Evolutionary conservation across 2,797 vertebrate genomes (phyloP).

Genomic region (Loriculus beryllinus): DNA sequence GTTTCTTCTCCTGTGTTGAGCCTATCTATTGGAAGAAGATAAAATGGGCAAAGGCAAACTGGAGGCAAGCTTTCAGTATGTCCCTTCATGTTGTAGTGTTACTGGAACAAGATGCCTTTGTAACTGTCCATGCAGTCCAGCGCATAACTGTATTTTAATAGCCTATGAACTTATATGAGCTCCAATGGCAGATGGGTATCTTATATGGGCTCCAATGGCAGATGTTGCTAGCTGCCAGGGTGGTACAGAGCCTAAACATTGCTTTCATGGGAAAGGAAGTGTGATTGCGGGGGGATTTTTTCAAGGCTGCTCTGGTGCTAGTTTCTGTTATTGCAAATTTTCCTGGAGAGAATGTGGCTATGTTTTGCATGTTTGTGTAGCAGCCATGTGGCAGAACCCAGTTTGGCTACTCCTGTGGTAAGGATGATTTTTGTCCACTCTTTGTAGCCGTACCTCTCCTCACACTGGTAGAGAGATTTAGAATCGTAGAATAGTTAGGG

Average conservation of each 20-base stretch:
- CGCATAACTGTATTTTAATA: background rate
- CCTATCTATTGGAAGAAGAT: background rate
- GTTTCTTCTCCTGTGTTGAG: background rate
- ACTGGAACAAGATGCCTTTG: background rate
- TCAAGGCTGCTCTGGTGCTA: background rate
- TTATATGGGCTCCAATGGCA: background rate
- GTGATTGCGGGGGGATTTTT: background rate
- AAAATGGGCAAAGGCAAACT: background rate
- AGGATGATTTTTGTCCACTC: accelerated
- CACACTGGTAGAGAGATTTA: background rate
- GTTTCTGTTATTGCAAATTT: background rate
- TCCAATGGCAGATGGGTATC: background rate
- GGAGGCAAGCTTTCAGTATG: background rate
- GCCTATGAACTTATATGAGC: too few species aligned
- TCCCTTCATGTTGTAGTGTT: background rate
- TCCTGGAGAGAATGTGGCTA: background rate
- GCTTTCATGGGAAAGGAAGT: background rate
- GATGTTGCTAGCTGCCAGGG: background rate
- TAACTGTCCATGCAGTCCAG: background rate
- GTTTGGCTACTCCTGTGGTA: background rate
- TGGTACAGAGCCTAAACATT: background rate
- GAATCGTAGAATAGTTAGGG: too few species aligned
- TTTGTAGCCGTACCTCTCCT: background rate
- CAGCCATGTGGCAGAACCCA: background rate
- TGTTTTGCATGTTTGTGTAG: background rate